Conservation (phyloP, 2,113 vertebrate species). For the Nansenia antarctica region DNA sequence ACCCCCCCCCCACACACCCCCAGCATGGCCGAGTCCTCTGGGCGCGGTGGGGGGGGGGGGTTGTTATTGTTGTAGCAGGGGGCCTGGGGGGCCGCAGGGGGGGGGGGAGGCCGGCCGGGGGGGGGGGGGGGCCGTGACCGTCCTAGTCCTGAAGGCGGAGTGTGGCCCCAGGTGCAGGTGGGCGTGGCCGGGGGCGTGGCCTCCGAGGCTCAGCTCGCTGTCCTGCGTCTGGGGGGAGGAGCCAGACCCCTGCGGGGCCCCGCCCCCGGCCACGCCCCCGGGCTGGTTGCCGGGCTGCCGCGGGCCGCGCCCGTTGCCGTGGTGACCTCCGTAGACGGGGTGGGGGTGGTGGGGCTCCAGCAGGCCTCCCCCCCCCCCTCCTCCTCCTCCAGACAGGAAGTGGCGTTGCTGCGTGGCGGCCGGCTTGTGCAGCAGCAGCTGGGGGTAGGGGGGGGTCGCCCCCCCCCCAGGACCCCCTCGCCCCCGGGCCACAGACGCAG, state of each 20-base stretch:
- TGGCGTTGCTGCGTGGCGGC: slow-evolving; percentile 84
- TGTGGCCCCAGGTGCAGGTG: slow-evolving; percentile 84
- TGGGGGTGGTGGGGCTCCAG: slow-evolving; percentile 81
- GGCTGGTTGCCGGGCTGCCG: slow-evolving; percentile 67
- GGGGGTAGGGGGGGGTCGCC: slow-evolving; percentile 80
- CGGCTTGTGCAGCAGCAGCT: slow-evolving; percentile 89
- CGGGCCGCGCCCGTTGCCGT: slow-evolving; percentile 79
- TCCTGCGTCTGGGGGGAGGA: slow-evolving; percentile 82
- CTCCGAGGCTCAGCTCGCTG: slow-evolving; percentile 81
- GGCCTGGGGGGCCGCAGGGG: slow-evolving; percentile 78
- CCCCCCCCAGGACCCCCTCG: slow-evolving; percentile 79
- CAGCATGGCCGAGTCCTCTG: slow-evolving; percentile 74
- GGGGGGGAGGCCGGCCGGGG: slow-evolving; percentile 64
- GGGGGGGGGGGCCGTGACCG: slow-evolving; percentile 74
- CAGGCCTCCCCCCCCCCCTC: slow-evolving; percentile 54
- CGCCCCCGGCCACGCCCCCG: slow-evolving; percentile 71
- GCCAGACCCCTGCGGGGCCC: slow-evolving; percentile 20
- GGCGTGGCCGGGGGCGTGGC: slow-evolving; percentile 81
- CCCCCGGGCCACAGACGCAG: slow-evolving; percentile 87
- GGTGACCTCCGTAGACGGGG: slow-evolving; percentile 79
- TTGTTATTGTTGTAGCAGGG: slow-evolving; percentile 83
- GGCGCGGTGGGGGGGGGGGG: slow-evolving; percentile 45
- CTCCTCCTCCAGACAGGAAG: slow-evolving; percentile 71
- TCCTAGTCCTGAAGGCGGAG: slow-evolving; percentile 95
- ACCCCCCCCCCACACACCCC: slow-evolving; percentile 71